Evolutionary conservation across 2,888 invertebrate species (phyloP), one percentile per base, ranked within the genome.

Genomic region (Polydrusus tereticollis): DNA sequence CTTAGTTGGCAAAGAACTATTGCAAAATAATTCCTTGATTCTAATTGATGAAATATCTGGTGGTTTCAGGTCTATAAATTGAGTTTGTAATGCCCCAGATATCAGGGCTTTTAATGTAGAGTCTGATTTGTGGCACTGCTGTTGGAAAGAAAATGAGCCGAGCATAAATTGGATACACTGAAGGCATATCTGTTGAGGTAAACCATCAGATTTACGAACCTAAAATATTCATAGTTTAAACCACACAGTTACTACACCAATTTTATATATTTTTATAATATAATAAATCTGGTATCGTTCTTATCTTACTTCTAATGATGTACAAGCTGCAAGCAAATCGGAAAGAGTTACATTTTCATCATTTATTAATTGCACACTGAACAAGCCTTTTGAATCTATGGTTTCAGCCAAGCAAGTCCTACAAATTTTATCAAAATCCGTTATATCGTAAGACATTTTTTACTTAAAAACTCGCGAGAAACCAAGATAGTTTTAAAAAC

Each of bases 101-200:
- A 84, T 73, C 29, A 85, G 73, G 47, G 83, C 80, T 59, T 83
- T 74, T 63, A 86, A 77, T 4, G 85, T 83, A 16, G 78, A 77
- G 69, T 85, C 85, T 8, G 85, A 85, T 68, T 82, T 77, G 75
- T 84, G 83, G 74, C 85, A 85, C 62, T 85, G 77, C 77, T 84
- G 83, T 77, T 83, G 84, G 76, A 86, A 86, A 2, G 82, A 83
- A 72, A 81, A 85, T 2, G 84, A 81, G 73, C 82, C 79, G 18
- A 80, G 82, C 50, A 85, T 83, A 72, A 83, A 81, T 74, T 84
- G 80, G 47, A 83, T 83, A 78, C 86, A 86, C 75, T 84, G 83
- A 23, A 80, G 65, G 75, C 86, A 86, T 3, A 86, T 81, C 79
- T 85, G 83, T 57, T 76, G 79, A 8, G 86, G 86, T 75, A 86